Evolutionary conservation across 2,888 invertebrate genomes (phyloP).

Genomic region (Cyrtodaria siliqua): DNA sequence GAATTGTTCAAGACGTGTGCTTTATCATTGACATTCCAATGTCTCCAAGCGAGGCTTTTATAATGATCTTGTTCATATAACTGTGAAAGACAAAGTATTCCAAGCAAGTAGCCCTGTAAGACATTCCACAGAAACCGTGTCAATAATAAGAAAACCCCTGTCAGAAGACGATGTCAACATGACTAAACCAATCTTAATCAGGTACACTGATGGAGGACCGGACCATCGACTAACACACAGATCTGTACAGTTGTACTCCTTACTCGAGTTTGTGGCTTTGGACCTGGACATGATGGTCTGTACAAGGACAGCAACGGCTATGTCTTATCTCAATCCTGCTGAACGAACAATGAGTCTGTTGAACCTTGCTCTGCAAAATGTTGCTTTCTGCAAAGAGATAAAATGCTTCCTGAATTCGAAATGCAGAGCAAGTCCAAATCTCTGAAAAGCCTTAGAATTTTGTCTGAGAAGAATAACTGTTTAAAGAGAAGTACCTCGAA

Average conservation of each 20-base stretch:
- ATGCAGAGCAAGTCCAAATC: slow-evolving; percentile 8
- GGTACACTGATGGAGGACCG: slow-evolving; percentile 47
- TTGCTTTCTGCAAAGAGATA: slow-evolving; percentile 18
- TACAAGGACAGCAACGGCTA: slow-evolving; percentile 37
- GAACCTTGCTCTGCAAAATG: slow-evolving; percentile 40
- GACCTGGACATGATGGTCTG: slow-evolving; percentile 42
- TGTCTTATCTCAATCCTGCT: slow-evolving; percentile 31
- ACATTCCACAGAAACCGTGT: slow-evolving; percentile 34
- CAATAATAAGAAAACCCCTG: slow-evolving; percentile 14
- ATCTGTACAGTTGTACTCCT: slow-evolving; percentile 36
- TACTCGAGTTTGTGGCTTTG: slow-evolving; percentile 30
- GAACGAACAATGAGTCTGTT: slow-evolving; percentile 35
- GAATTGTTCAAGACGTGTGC: slow-evolving; percentile 32
- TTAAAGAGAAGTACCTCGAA: no score
- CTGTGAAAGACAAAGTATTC: slow-evolving; percentile 43
- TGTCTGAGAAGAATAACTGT: no score
- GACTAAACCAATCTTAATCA: slow-evolving; percentile 25
- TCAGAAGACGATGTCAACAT: no score
- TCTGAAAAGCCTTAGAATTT: no score
- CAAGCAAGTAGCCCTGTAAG: no score
- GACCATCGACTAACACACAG: slow-evolving; percentile 47
- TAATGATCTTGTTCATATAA: slow-evolving; percentile 29
- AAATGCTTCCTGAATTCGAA: slow-evolving; percentile 25
- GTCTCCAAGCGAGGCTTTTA: slow-evolving; percentile 28
- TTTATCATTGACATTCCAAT: slow-evolving; percentile 29